A percentile compares a stretch with the other conserved stretches of the same genome.
Evolutionary conservation across 2,888 invertebrate species (phyloP).

Genomic region (Cactoblastis cactorum): DNA sequence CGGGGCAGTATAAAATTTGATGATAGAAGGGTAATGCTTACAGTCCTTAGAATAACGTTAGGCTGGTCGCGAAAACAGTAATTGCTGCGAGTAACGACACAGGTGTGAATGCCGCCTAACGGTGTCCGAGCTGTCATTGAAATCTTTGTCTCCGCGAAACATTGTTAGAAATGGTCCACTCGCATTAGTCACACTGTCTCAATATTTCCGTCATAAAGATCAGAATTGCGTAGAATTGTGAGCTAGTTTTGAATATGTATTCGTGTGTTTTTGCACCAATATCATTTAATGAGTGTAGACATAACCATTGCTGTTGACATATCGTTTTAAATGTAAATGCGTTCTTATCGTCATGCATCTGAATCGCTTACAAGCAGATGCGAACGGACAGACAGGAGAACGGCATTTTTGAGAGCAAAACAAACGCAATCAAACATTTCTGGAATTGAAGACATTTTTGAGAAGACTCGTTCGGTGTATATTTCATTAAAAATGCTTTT

Average conservation of each 20-base stretch:
- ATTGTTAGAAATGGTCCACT: slow-evolving; percentile 18
- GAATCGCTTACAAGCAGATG: slow-evolving; percentile 12
- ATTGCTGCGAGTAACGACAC: slow-evolving; percentile 57
- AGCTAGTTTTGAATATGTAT: slow-evolving; percentile 7
- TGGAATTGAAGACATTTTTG: slow-evolving; percentile 10
- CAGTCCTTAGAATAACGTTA: slow-evolving; percentile 29
- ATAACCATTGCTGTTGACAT: slow-evolving; percentile 10
- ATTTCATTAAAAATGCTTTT: slow-evolving; percentile 4
- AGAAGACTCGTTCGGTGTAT: background rate
- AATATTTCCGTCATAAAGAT: background rate
- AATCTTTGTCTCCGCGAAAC: slow-evolving; percentile 17
- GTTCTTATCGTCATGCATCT: slow-evolving; percentile 9
- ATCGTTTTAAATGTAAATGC: slow-evolving; percentile 13
- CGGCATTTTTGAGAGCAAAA: slow-evolving; percentile 9
- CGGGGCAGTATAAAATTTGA: slow-evolving; percentile 13
- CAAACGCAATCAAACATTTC: slow-evolving; percentile 10
- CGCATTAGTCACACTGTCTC: slow-evolving; percentile 2
- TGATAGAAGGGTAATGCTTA: slow-evolving; percentile 14
- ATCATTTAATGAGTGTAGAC: slow-evolving; percentile 10
- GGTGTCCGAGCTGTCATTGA: slow-evolving; percentile 41
- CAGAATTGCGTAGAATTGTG: background rate
- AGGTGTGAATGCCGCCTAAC: slow-evolving; percentile 60
- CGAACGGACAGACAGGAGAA: background rate
- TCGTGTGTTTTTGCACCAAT: slow-evolving; percentile 10
- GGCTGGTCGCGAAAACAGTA: slow-evolving; percentile 42